Base-by-base conservation (phyloP, 2,113 vertebrate species). In the Hippocampus abdominalis region DNA sequence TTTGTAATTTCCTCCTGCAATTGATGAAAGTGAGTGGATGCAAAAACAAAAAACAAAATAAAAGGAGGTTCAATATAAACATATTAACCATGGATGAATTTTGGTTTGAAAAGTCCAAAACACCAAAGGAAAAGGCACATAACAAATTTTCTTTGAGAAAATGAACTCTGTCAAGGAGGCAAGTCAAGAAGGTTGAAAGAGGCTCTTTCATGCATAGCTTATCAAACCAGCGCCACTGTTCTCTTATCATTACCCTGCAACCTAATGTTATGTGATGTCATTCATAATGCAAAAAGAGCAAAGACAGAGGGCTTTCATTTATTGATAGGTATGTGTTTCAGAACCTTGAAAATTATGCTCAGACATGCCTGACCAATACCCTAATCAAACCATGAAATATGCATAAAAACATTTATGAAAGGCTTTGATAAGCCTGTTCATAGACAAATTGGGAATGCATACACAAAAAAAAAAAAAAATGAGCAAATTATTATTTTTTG, bases 161-260 rank as follows among this genome's bases (percentile, higher is more conserved):
- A 82, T 56, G 57, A 83, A 77, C 75, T 75, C 77, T 81, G 77
- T 77, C 4, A 53, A 74, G 76, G 75, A 76, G 69, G 67, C 77
- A 83, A 76, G 69, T 44, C 72, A 67, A 69, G 76, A 84, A 81
- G 78, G 79, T 86, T 84, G 84, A 85, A 85, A 85, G 81, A 77
- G 79, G 77, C 46, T 57, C 78, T 87, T 90, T 89, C 82, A 88
- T 88, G 87, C 85, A 90, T 88, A 84, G 86, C 87, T 87, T 82
- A 90, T 85, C 85, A 89, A 87, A 88, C 84, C 78, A 68, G 75
- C 77, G 72, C 73, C 66, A 68, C 79, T 84, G 76, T 84, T 85
- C 85, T 90, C 81, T 88, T 85, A 87, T 89, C 87, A 90, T 86
- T 81, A 88, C 78, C 76, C 80, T 56, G 74, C 79, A 81, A 84